phyloP scores from a whole-genome alignment of 2,113 vertebrate genomes.

The Heliornis fulica region DNA sequence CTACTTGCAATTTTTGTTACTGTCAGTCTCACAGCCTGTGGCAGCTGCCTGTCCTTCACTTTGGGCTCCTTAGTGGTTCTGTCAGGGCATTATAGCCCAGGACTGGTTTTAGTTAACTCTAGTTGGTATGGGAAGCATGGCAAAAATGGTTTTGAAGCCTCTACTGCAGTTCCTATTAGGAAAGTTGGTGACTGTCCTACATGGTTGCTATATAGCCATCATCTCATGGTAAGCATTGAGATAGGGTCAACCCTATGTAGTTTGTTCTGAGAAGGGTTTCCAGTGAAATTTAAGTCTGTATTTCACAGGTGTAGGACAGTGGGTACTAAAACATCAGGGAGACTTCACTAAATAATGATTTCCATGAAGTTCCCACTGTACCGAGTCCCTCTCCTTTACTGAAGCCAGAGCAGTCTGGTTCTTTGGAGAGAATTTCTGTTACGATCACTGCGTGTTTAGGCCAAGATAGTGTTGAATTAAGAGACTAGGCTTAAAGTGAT shows the following conservation, averaged over 20 bases:
- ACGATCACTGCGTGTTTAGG: neutral
- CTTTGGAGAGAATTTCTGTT: neutral
- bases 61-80: neutral
- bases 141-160: neutral
- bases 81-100: neutral
- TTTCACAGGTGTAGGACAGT: neutral
- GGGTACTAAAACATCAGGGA: neutral
- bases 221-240: neutral
- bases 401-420: neutral
- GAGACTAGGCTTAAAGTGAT: neutral
- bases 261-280: neutral
- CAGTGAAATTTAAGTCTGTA: neutral
- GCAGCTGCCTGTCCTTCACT: neutral
- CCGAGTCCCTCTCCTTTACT: neutral
- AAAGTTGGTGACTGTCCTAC: neutral
- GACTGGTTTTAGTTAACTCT: neutral
- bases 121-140: fast-evolving
- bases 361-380: neutral
- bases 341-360: neutral
- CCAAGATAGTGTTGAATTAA: neutral
- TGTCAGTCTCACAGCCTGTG: neutral
- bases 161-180: neutral
- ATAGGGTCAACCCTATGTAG: no score
- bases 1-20: neutral
- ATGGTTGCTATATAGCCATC: neutral